Evolutionary conservation across 2,113 vertebrate species (phyloP), one percentile per base, ranked within the genome.

Genomic region (Melozone crissalis): DNA sequence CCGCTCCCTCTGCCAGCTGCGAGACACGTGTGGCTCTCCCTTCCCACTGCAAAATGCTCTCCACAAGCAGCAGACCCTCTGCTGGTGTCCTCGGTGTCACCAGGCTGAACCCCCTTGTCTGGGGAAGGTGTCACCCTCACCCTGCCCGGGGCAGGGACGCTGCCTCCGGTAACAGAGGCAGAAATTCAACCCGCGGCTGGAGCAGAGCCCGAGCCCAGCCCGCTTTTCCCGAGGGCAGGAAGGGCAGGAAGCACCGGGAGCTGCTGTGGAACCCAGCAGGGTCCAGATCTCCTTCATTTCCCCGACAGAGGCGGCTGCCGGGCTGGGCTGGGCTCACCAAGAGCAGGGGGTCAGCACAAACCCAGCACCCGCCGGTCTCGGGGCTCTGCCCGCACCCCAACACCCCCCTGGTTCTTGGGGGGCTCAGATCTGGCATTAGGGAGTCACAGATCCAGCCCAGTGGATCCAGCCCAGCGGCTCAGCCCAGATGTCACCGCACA

Each of bases 371-470:
- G 11, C 9, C 2, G 0, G 30, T 44, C 54, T 10, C 22, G 0
- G 43, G 27, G 27, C 37, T 72, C 85, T 80, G 67, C 73, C 27
- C 52, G 37, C 59, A 22, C 43, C 78, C 35, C 35, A 55, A 1
- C 71, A 20, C 66, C 28, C 27, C 61, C 2, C 0, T 0, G 31
- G 31, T 0, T 0, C 49, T 37, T 11, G 61, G 9, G 5, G 55
- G 80, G 59, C 63, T 94, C 61, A 15, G 27, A 4, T 16, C 43
- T 10, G 26, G 28, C 22, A 0, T 19, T 6, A 16, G 23, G 27
- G 57, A 37, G 9, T 12, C 3, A 2, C 7, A 11, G 31, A 15
- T 2, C 19, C 24, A 62, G 24, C 18, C 35, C 61, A 46, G 57
- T 0, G 7, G n/a, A n/a, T n/a, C n/a, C n/a, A n/a, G n/a, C n/a